Percentiles rank a stretch among this genome's conserved stretches.
These are phyloP conservation scores for Psilopogon haemacephalus DNA, from an alignment of 2,113 vertebrate species.

Conservation along the genomic window DNA sequence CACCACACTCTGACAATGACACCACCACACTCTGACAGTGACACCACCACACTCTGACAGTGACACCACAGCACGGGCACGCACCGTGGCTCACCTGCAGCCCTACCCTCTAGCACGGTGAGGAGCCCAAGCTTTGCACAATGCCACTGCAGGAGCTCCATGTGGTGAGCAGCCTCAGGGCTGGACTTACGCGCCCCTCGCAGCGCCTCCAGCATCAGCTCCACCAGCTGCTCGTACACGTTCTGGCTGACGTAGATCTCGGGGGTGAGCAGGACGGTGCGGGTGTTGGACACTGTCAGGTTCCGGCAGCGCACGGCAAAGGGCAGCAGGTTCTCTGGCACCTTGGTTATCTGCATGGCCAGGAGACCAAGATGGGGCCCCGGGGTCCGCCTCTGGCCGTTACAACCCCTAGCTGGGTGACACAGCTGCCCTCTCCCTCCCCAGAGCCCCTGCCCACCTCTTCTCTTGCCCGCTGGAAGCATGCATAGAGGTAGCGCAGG, in stretches of 20 bases:
- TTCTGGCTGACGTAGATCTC: constrained; percentile 95
- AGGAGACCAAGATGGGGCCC: background rate
- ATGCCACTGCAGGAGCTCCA: rapidly evolving
- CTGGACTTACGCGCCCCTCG: constrained; percentile 82
- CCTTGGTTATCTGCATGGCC: constrained; percentile 88
- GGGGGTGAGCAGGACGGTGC: constrained; percentile 91
- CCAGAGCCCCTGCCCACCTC: constrained; percentile 76
- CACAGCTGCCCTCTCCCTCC: rapidly evolving
- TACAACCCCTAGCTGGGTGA: rapidly evolving
- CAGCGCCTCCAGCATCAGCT: constrained; percentile 89
- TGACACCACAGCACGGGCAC: rapidly evolving
- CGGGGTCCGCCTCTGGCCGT: rapidly evolving
- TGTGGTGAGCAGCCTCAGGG: rapidly evolving
- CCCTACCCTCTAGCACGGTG: rapidly evolving
- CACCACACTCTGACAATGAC: rapidly evolving
- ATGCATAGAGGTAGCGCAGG: constrained; percentile 91
- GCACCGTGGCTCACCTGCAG: rapidly evolving
- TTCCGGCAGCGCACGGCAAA: constrained; percentile 91
- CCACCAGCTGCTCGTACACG: constrained; percentile 90
- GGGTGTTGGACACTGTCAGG: constrained; percentile 87
- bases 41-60: rapidly evolving
- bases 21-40: no score
- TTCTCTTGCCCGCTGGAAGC: constrained; percentile 91
- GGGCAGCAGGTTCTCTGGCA: constrained; percentile 92
- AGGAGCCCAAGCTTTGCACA: background rate